A percentile compares a stretch with the other conserved stretches of the same genome.
phyloP scores from a whole-genome alignment of 1,140 invertebrate genomes.

The Rhizoglyphus robini region DNA sequence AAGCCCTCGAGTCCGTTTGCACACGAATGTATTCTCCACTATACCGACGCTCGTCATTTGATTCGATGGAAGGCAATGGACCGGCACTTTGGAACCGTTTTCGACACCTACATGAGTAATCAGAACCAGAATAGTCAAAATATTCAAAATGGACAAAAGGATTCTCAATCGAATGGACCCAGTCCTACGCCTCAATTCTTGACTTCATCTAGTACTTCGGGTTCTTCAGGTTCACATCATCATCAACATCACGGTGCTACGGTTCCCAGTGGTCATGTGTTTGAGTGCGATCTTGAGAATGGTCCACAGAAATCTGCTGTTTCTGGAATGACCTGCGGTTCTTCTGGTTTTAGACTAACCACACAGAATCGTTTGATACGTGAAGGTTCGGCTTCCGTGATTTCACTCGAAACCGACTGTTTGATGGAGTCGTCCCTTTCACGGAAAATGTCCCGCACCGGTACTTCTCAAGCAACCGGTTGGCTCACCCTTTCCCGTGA shows the following conservation, averaged over 20 bases:
- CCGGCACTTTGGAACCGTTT: not conserved
- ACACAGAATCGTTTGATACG: not conserved
- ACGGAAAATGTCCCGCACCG: not conserved
- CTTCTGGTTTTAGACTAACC: not conserved
- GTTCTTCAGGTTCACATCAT: too few species aligned
- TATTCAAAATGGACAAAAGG: too few species aligned
- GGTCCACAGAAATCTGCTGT: not conserved
- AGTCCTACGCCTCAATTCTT: too few species aligned
- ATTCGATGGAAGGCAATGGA: not conserved
- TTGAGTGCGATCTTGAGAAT: constrained; percentile 2
- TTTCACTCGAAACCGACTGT: not conserved
- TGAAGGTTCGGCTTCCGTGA: not conserved
- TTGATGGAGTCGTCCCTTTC: not conserved
- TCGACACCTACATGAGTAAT: not conserved
- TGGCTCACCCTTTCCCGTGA: not conserved
- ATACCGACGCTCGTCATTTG: not conserved
- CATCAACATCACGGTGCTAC: too few species aligned
- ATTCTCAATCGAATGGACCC: too few species aligned
- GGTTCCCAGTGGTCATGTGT: not conserved
- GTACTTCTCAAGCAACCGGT: not conserved
- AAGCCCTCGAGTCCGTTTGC: not conserved
- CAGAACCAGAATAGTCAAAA: too few species aligned
- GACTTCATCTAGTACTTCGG: not conserved
- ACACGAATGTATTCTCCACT: constrained; percentile 12
- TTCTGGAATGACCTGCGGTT: not conserved